Evolutionary conservation across 2,113 vertebrate genomes (phyloP).

Genomic region (Vulpes vulpes): DNA sequence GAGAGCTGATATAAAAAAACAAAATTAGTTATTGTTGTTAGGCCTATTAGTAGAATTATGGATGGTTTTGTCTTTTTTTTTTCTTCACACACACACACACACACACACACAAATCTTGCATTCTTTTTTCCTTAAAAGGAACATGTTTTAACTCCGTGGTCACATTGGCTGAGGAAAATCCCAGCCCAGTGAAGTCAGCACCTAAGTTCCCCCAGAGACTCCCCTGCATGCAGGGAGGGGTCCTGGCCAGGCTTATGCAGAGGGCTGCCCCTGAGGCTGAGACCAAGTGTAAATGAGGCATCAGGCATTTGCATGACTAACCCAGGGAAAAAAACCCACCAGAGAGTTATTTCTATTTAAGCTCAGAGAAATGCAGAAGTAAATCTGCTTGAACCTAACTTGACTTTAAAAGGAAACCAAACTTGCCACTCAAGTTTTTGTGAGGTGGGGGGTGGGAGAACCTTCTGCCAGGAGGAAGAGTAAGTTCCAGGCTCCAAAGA

Average conservation of each 20-base stretch:
- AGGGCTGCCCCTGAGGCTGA: neutral
- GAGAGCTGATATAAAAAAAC: slow-evolving; percentile 43
- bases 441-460: neutral
- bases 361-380: slow-evolving; percentile 81
- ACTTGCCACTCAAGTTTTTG: neutral
- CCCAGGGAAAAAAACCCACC: slow-evolving; percentile 62
- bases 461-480: neutral
- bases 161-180: slow-evolving; percentile 66
- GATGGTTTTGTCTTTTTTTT: slow-evolving; percentile 22
- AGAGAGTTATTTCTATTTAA: slow-evolving; percentile 73
- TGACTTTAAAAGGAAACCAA: slow-evolving; percentile 74
- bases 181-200: slow-evolving; percentile 37
- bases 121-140: slow-evolving; percentile 67
- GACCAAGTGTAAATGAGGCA: slow-evolving; percentile 62
- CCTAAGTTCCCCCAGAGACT: slow-evolving; percentile 48
- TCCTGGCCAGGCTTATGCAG: neutral
- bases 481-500: neutral
- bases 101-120: neutral
- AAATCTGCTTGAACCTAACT: slow-evolving; percentile 44
- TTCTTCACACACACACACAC: neutral
- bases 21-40: slow-evolving; percentile 36
- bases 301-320: slow-evolving; percentile 76
- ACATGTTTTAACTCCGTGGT: neutral
- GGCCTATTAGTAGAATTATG: neutral
- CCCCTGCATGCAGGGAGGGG: neutral